These are phyloP conservation scores for Prochilodus magdalenae DNA, from an alignment of 2,113 vertebrate species.

Conservation along the genomic window DNA sequence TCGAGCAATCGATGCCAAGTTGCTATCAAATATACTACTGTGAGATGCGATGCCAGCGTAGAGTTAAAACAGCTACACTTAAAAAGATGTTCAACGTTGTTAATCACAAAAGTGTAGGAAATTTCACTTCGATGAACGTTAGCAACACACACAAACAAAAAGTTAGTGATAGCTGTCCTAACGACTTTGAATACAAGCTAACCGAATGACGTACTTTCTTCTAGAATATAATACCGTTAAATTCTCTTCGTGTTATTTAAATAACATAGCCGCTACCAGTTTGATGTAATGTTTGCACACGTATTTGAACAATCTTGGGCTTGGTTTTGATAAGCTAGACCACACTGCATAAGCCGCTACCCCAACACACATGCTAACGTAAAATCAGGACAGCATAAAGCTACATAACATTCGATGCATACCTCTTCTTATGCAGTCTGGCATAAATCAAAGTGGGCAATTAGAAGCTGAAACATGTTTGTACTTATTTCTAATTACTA, in stretches of 20 bases:
- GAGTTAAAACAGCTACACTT: neutral
- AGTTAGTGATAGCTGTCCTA: neutral
- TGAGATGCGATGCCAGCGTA: neutral
- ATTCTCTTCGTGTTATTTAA: neutral
- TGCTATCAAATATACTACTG: neutral
- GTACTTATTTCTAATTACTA: neutral
- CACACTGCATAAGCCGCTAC: neutral
- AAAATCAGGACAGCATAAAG: neutral
- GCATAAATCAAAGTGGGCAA: too few relatives aligned
- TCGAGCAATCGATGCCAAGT: neutral
- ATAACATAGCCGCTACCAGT: neutral
- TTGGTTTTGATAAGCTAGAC: neutral
- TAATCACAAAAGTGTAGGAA: neutral
- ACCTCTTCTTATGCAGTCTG: too few relatives aligned
- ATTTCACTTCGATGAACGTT: neutral
- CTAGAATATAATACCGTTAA: slow-evolving; percentile 44
- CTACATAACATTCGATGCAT: neutral
- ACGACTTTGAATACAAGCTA: slow-evolving; percentile 42
- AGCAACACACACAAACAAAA: neutral
- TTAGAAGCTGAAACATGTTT: neutral
- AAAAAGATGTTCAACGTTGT: neutral
- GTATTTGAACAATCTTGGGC: neutral
- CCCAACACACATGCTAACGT: neutral
- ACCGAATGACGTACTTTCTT: slow-evolving; percentile 44
- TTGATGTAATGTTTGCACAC: neutral